A percentile compares a stretch with the other conserved stretches of the same genome.
phyloP scores from a whole-genome alignment of 2,888 invertebrate species.

The Eupsilia transversa region DNA sequence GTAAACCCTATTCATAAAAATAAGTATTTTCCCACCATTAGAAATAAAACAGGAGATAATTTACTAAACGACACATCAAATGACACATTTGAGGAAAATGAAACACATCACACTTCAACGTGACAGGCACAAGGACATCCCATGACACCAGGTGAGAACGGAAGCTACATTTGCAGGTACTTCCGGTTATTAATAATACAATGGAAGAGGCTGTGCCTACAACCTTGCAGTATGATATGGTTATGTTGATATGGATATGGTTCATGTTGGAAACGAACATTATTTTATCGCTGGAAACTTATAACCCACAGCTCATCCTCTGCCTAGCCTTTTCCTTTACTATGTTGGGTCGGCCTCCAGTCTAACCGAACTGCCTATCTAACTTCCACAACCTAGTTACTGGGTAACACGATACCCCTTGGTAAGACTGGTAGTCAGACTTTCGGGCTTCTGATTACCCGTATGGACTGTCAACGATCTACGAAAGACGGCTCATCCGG shows the following conservation, averaged over 20 bases:
- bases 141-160: constrained; percentile 39
- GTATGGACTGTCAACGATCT: too few relatives aligned
- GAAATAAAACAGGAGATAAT: not conserved
- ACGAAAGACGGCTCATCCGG: not conserved
- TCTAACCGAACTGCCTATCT: not conserved
- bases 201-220: constrained; percentile 20
- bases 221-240: constrained; percentile 15
- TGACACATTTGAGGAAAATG: not conserved
- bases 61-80: not conserved
- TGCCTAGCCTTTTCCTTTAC: not conserved
- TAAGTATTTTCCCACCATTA: too few relatives aligned
- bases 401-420: not conserved
- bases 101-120: not conserved
- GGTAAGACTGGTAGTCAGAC: not conserved
- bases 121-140: constrained; percentile 21
- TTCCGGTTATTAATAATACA: constrained; percentile 54
- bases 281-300: not conserved
- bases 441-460: not conserved
- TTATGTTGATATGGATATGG: too few relatives aligned
- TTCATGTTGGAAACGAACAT: not conserved
- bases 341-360: not conserved
- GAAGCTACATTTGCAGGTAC: constrained; percentile 19
- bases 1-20: too few relatives aligned
- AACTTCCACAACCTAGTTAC: not conserved
- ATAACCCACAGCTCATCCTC: not conserved